A percentile compares a stretch with the other conserved stretches of the same genome.
These are phyloP conservation scores for Drosophila vallismaia DNA, from an alignment of 2,888 invertebrate species.

Conservation along the genomic window DNA sequence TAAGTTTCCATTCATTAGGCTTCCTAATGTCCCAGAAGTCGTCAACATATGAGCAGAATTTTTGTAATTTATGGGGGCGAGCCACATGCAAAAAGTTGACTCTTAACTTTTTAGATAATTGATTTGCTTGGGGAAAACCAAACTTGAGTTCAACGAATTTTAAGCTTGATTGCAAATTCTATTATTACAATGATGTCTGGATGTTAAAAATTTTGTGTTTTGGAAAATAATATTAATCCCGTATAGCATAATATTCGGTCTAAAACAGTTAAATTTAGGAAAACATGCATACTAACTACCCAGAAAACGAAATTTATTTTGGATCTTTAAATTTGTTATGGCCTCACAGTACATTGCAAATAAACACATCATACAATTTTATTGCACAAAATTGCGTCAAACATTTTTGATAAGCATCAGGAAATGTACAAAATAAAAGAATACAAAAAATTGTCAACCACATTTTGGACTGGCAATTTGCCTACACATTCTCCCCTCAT, in stretches of 20 bases:
- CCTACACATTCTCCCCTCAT: slow-evolving; percentile 46
- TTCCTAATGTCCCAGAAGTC: slow-evolving; percentile 36
- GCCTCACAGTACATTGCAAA: slow-evolving; percentile 51
- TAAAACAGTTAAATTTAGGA: neutral
- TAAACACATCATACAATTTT: slow-evolving; percentile 45
- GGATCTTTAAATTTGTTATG: neutral
- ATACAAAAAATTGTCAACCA: slow-evolving; percentile 66
- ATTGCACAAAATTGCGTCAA: slow-evolving; percentile 55
- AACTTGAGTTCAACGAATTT: slow-evolving; percentile 77
- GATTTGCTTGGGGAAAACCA: slow-evolving; percentile 36
- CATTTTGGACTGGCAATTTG: slow-evolving; percentile 77
- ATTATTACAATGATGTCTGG: slow-evolving; percentile 1
- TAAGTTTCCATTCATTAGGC: slow-evolving; percentile 42
- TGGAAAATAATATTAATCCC: too few relatives aligned
- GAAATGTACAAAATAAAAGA: slow-evolving; percentile 23
- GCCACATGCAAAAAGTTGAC: slow-evolving; percentile 23
- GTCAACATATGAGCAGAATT: slow-evolving; percentile 17
- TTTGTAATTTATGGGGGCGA: slow-evolving; percentile 13
- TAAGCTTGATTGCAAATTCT: slow-evolving; percentile 22
- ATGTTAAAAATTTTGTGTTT: neutral
- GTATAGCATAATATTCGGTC: too few relatives aligned
- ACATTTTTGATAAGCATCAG: slow-evolving; percentile 61
- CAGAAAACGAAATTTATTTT: neutral
- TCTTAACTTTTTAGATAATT: slow-evolving; percentile 32
- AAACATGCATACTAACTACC: neutral